phyloP scores from a whole-genome alignment of 2,797 vertebrate species.

The Xenentodon cancila region DNA sequence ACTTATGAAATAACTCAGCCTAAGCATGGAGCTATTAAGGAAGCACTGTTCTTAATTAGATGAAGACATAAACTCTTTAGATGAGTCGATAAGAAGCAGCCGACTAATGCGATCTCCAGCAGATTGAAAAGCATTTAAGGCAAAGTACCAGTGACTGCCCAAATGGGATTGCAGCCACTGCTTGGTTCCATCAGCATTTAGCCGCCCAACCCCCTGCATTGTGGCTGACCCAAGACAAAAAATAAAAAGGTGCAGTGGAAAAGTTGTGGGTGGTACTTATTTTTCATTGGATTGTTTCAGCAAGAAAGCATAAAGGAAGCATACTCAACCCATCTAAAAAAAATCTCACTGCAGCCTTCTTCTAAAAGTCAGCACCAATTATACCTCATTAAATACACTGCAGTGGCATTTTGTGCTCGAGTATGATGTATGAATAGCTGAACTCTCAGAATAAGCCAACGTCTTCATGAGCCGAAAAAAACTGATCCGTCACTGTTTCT shows the following conservation, averaged over 20 bases:
- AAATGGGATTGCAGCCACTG: conserved; percentile 64
- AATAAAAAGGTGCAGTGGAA: background rate
- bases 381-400: no score
- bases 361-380: no score
- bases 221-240: conserved; percentile 54
- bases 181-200: conserved; percentile 72
- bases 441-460: no score
- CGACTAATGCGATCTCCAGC: conserved; percentile 75
- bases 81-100: conserved; percentile 79
- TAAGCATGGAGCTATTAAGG: conserved; percentile 72
- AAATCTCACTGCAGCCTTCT: no score
- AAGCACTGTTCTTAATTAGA: conserved; percentile 74
- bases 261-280: no score
- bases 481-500: background rate
- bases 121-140: conserved; percentile 81
- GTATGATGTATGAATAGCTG: no score
- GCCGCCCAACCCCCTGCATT: conserved; percentile 39
- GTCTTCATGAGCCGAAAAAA: background rate
- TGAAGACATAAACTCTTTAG: conserved; percentile 77
- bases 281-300: background rate
- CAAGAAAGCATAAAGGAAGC: background rate
- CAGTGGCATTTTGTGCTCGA: no score
- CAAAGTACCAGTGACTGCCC: conserved; percentile 72
- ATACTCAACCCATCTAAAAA: no score
- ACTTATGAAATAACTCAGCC: conserved; percentile 73